Evolutionary conservation across 2,888 invertebrate species (phyloP).

Genomic region (Mactromeris polynyma): DNA sequence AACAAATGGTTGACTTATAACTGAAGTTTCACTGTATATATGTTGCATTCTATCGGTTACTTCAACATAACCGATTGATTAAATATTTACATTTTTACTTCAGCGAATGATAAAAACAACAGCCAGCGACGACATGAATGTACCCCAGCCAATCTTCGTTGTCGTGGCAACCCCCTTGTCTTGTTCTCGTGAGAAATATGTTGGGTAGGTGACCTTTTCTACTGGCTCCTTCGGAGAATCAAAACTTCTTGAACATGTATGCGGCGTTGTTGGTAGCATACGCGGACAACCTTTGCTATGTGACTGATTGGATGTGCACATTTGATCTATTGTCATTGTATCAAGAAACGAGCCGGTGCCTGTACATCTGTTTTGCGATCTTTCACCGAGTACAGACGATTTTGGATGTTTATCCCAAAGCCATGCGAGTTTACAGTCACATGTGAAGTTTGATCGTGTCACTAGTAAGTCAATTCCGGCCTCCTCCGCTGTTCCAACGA

Average conservation of each 20-base stretch:
- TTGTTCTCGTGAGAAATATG: slow-evolving; percentile 42
- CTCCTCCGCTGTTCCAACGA: slow-evolving; percentile 10
- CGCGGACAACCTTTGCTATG: slow-evolving; percentile 43
- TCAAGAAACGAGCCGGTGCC: slow-evolving; percentile 19
- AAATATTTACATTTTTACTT: not conserved
- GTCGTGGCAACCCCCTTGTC: not conserved
- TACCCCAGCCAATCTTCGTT: not conserved
- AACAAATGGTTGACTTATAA: too few relatives aligned
- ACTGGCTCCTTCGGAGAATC: slow-evolving; percentile 47
- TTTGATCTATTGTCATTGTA: not conserved
- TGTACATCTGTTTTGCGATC: slow-evolving; percentile 29
- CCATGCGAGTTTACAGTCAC: slow-evolving; percentile 59
- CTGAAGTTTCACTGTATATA: too few relatives aligned
- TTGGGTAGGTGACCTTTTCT: slow-evolving; percentile 57
- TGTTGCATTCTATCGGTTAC: not conserved
- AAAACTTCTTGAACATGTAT: slow-evolving; percentile 51
- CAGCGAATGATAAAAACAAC: not conserved
- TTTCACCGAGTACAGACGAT: slow-evolving; percentile 28
- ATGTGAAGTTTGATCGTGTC: slow-evolving; percentile 28
- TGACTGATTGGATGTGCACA: slow-evolving; percentile 40
- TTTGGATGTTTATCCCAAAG: slow-evolving; percentile 42
- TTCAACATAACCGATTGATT: not conserved
- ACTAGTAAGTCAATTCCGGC: slow-evolving; percentile 21
- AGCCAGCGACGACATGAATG: not conserved
- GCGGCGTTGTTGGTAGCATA: slow-evolving; percentile 50